Conservation (phyloP, 2,113 vertebrate species). For the Bagarius yarrelli region DNA sequence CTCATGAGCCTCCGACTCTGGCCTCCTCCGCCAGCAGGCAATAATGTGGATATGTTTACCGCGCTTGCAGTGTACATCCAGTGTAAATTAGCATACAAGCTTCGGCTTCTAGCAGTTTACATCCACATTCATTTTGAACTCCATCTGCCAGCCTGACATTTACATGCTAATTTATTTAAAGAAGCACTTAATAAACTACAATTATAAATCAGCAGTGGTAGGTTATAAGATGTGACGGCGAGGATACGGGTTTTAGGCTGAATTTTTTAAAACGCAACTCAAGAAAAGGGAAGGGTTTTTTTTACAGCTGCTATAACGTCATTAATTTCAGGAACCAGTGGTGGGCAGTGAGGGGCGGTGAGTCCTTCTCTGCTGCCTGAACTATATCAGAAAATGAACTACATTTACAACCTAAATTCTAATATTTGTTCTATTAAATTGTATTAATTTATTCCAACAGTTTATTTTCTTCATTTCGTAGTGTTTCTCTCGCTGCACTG, state of each 20-base stretch:
- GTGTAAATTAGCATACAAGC: neutral
- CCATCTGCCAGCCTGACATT: conserved; percentile 75
- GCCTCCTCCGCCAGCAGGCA: conserved; percentile 49
- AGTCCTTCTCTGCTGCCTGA: too few relatives aligned
- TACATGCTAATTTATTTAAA: conserved; percentile 84
- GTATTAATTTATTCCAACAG: too few relatives aligned
- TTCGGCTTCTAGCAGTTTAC: conserved; percentile 57
- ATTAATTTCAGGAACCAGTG: neutral
- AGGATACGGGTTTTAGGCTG: conserved; percentile 16
- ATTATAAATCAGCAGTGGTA: conserved; percentile 75
- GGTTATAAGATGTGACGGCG: conserved; percentile 59
- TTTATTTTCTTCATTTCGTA: too few relatives aligned
- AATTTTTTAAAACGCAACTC: neutral
- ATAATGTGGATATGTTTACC: conserved; percentile 56
- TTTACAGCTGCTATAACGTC: neutral
- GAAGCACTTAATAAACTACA: conserved; percentile 81
- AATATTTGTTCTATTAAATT: too few relatives aligned
- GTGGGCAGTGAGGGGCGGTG: too few relatives aligned
- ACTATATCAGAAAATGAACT: too few relatives aligned
- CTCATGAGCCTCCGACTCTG: conserved; percentile 48
- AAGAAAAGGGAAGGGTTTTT: neutral
- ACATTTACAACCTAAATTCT: too few relatives aligned
- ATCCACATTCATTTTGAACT: conserved; percentile 62
- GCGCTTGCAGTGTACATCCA: neutral
- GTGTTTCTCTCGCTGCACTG: too few relatives aligned